phyloP scores from a whole-genome alignment of 2,797 vertebrate genomes.

The Coregonus suidteri region DNA sequence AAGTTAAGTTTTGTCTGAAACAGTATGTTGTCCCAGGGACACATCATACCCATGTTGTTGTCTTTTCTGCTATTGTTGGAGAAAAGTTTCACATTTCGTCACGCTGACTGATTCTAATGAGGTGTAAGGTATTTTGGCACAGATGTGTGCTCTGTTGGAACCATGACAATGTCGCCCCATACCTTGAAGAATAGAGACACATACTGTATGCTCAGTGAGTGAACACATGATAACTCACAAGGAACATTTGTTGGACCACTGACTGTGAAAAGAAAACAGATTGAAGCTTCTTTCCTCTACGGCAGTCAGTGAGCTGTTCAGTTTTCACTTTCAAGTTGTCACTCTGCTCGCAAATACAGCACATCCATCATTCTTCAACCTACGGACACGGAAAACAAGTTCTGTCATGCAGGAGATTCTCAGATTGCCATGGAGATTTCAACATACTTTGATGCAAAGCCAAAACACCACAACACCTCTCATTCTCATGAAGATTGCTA shows the following conservation, averaged over 20 bases:
- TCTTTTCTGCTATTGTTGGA: too few relatives aligned
- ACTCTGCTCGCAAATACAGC: neutral
- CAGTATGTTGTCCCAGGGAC: neutral
- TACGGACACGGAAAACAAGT: slow-evolving; percentile 20
- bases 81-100: neutral
- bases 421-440: neutral
- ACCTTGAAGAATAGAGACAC: neutral
- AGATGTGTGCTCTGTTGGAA: neutral
- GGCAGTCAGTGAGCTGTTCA: neutral
- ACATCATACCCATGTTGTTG: neutral
- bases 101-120: neutral
- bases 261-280: slow-evolving; percentile 11
- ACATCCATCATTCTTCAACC: neutral
- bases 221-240: slow-evolving; percentile 10
- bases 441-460: neutral
- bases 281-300: slow-evolving; percentile 7
- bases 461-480: neutral
- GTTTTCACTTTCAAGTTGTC: neutral
- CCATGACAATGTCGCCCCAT: neutral
- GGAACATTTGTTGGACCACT: slow-evolving; percentile 17
- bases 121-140: neutral
- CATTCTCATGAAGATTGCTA: neutral
- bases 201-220: neutral
- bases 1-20: neutral
- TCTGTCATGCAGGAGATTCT: slow-evolving; percentile 8